Evolutionary conservation across 2,797 vertebrate species (phyloP).

Genomic region (Hipposideros larvatus): DNA sequence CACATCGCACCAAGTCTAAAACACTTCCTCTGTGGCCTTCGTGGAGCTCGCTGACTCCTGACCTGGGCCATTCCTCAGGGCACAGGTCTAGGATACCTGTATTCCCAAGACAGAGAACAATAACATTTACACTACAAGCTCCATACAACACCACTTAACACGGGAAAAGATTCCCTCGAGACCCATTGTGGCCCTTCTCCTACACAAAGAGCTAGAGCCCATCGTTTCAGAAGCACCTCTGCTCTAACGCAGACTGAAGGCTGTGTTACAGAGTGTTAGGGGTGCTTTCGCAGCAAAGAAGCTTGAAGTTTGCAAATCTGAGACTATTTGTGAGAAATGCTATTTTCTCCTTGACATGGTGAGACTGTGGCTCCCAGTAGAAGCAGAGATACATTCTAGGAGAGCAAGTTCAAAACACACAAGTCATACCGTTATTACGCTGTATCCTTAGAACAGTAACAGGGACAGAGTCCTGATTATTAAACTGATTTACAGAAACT

Average conservation of each 20-base stretch:
- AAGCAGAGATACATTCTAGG: not conserved
- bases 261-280: not conserved
- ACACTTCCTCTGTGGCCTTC: not conserved
- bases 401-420: not conserved
- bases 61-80: not conserved
- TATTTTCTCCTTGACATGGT: not conserved
- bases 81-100: not conserved
- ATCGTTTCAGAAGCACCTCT: not conserved
- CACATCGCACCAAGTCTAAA: fast-evolving
- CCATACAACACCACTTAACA: not conserved
- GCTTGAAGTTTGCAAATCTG: not conserved
- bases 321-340: not conserved
- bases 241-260: not conserved
- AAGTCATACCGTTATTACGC: not conserved
- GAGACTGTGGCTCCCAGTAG: not conserved
- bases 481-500: not conserved
- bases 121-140: not conserved
- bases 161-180: not conserved
- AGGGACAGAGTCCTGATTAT: not conserved
- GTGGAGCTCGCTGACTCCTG: not conserved
- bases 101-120: not conserved
- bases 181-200: not conserved
- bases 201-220: not conserved
- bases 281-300: not conserved
- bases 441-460: too few species aligned